These are phyloP conservation scores for Pocillopora grandis DNA, from an alignment of 92 coral and sea anemone genomes.

Conservation along the genomic window DNA sequence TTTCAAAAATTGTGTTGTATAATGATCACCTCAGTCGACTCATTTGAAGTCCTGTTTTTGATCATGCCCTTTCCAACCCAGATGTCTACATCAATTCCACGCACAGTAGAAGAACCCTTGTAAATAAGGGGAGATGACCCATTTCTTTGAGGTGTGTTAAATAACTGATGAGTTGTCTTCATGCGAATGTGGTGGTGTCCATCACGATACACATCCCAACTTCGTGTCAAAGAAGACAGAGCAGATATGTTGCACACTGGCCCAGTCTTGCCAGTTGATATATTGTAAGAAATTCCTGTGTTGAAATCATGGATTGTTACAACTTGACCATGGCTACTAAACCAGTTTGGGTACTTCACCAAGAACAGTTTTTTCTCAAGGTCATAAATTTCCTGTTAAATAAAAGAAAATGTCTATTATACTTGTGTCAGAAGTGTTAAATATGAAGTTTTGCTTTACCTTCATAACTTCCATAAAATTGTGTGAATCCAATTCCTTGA, in stretches of 20 bases:
- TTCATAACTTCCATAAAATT: background rate
- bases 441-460: background rate
- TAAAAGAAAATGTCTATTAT: background rate
- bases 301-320: constrained; percentile 63
- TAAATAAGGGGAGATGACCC: constrained; percentile 51
- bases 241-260: constrained; percentile 24
- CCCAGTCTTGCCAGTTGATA: constrained; percentile 28
- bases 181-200: constrained; percentile 67
- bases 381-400: constrained; percentile 59
- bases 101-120: constrained; percentile 60
- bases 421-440: too few species aligned
- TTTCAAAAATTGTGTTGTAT: background rate
- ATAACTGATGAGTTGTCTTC: constrained; percentile 63
- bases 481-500: too few species aligned
- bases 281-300: constrained; percentile 60
- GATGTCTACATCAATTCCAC: constrained; percentile 75
- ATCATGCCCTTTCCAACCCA: constrained; percentile 39
- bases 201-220: constrained; percentile 23
- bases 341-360: constrained; percentile 33
- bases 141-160: constrained; percentile 28
- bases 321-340: constrained; percentile 29
- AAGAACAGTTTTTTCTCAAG: constrained; percentile 44
- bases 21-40: constrained; percentile 4
- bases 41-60: background rate
- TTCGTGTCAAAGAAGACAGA: constrained; percentile 9